Conservation (phyloP, 2,888 invertebrate genomes). For the Caenorhabditis panamensis region DNA sequence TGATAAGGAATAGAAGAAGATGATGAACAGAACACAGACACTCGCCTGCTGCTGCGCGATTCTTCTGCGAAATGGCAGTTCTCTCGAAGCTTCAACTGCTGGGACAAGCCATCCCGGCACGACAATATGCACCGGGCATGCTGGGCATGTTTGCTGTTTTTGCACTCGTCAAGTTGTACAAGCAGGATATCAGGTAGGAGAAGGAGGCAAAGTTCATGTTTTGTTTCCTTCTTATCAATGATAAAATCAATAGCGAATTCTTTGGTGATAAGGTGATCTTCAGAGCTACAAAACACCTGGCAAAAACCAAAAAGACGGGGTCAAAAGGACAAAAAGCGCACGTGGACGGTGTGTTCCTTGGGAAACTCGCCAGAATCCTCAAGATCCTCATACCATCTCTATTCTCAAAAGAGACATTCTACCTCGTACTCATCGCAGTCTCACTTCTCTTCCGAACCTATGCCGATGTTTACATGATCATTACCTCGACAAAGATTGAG, state of each 20-base stretch:
- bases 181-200: slow-evolving; percentile 56
- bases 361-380: slow-evolving; percentile 71
- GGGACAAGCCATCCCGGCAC: slow-evolving; percentile 47
- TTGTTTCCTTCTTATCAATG: not conserved
- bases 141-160: slow-evolving; percentile 67
- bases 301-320: slow-evolving; percentile 42
- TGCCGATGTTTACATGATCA: slow-evolving; percentile 98
- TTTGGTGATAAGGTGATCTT: not conserved
- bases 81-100: slow-evolving; percentile 65
- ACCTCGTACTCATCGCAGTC: slow-evolving; percentile 84
- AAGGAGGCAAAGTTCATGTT: too few species aligned
- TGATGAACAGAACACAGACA: slow-evolving; percentile 52
- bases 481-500: slow-evolving; percentile 93
- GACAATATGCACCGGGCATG: slow-evolving; percentile 70
- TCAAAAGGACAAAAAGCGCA: slow-evolving; percentile 62
- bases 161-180: slow-evolving; percentile 64
- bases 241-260: slow-evolving; percentile 28
- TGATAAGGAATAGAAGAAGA: slow-evolving; percentile 39
- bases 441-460: slow-evolving; percentile 91
- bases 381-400: slow-evolving; percentile 74
- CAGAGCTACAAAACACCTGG: slow-evolving; percentile 50
- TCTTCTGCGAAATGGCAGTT: slow-evolving; percentile 55
- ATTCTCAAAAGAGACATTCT: slow-evolving; percentile 76
- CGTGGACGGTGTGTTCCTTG: slow-evolving; percentile 71
- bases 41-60: slow-evolving; percentile 4